Evolutionary conservation across 1,140 invertebrate species (phyloP).

Genomic region (Rhopalosiphum padi): DNA sequence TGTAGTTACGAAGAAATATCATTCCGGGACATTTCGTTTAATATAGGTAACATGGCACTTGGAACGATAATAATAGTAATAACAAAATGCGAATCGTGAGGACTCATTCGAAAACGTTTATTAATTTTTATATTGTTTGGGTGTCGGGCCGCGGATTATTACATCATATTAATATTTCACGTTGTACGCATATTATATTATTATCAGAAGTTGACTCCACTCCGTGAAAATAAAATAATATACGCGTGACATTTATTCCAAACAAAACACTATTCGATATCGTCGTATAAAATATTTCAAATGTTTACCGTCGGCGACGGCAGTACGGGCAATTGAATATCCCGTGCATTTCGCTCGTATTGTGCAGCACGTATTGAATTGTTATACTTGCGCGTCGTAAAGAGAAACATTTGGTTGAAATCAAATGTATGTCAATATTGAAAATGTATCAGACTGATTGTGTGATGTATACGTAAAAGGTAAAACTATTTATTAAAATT

Average conservation of each 20-base stretch:
- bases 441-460: no score
- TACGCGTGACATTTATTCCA: neutral
- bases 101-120: neutral
- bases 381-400: neutral
- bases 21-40: neutral
- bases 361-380: neutral
- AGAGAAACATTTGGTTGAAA: neutral
- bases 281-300: neutral
- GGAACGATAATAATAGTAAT: neutral
- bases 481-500: neutral
- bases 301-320: neutral
- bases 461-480: neutral
- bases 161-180: neutral
- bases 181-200: neutral
- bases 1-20: neutral
- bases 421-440: neutral
- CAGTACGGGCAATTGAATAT: neutral
- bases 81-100: neutral
- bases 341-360: neutral
- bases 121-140: constrained; percentile 9
- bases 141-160: neutral
- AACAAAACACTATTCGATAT: neutral
- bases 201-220: neutral
- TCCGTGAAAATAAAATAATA: neutral
- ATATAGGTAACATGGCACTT: neutral